Evolutionary conservation across 2,888 invertebrate species (phyloP).

Genomic region (Chrysolina haemoptera): DNA sequence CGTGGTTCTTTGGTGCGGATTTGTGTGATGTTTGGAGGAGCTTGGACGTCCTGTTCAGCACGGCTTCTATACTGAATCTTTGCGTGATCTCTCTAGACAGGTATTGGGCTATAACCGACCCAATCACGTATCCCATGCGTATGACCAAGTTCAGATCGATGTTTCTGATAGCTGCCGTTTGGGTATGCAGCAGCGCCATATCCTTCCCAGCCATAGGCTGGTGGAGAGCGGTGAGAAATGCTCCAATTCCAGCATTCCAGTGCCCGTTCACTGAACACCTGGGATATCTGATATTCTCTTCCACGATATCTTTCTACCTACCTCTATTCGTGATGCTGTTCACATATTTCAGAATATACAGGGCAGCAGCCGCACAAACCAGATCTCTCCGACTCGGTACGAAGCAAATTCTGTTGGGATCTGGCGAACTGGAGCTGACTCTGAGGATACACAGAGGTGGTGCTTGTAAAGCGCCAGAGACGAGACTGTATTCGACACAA

Average conservation of each 20-base stretch:
- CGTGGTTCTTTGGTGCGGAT: conserved; percentile 94
- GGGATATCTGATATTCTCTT: conserved; percentile 97
- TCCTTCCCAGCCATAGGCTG: conserved; percentile 98
- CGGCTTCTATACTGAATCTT: conserved; percentile 96
- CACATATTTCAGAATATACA: conserved; percentile 96
- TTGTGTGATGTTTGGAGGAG: conserved; percentile 99
- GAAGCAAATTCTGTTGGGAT: conserved; percentile 89
- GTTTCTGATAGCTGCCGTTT: conserved; percentile 92
- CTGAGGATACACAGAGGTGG: conserved; percentile 95
- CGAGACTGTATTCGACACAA: conserved; percentile 73
- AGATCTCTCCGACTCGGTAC: conserved; percentile 91
- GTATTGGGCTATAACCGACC: conserved; percentile 99
- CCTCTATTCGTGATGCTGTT: conserved; percentile 98
- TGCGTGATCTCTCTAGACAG: conserved; percentile 97
- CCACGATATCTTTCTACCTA: conserved; percentile 97
- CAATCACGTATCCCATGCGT: conserved; percentile 95
- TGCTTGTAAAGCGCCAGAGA: conserved; percentile 74
- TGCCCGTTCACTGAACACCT: conserved; percentile 98
- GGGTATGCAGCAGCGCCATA: conserved; percentile 97
- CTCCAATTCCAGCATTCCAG: conserved; percentile 85
- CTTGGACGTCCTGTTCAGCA: conserved; percentile 96
- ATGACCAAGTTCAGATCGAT: conserved; percentile 93
- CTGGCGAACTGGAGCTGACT: conserved; percentile 90
- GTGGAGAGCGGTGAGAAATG: conserved; percentile 92
- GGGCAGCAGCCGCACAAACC: conserved; percentile 94